phyloP scores from a whole-genome alignment of 2,797 vertebrate species.

The Fringilla coelebs region DNA sequence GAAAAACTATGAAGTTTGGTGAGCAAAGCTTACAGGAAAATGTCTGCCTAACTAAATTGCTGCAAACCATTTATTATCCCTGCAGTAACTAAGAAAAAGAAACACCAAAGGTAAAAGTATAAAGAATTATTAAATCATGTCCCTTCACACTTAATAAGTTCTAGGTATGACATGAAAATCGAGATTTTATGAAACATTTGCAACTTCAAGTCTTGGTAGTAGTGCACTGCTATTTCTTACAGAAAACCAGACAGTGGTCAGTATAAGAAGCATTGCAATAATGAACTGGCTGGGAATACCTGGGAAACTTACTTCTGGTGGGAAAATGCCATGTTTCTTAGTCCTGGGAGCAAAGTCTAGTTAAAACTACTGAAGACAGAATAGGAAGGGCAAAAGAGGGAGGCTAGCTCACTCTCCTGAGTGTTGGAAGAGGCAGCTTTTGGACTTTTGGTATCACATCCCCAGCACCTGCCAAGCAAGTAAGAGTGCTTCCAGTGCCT shows the following conservation, averaged over 20 bases:
- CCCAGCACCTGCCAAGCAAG: not conserved
- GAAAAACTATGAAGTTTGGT: not conserved
- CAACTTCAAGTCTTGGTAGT: not conserved
- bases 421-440: not conserved
- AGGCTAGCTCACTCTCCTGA: not conserved
- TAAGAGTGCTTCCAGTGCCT: not conserved
- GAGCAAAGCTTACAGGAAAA: not conserved
- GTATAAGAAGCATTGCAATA: not conserved
- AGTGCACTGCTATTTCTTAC: not conserved
- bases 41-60: not conserved
- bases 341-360: not conserved
- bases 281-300: not conserved
- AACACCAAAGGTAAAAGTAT: not conserved
- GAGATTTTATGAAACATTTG: not conserved
- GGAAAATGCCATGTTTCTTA: not conserved
- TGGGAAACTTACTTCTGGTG: not conserved
- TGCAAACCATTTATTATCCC: not conserved
- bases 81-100: not conserved
- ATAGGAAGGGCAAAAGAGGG: not conserved
- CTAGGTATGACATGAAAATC: not conserved
- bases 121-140: not conserved
- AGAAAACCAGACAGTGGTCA: not conserved
- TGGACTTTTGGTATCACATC: not conserved
- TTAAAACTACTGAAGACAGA: not conserved
- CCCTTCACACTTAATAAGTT: not conserved